Base-by-base conservation (phyloP, 2,797 vertebrate species). In the Cossypha polioptera region DNA sequence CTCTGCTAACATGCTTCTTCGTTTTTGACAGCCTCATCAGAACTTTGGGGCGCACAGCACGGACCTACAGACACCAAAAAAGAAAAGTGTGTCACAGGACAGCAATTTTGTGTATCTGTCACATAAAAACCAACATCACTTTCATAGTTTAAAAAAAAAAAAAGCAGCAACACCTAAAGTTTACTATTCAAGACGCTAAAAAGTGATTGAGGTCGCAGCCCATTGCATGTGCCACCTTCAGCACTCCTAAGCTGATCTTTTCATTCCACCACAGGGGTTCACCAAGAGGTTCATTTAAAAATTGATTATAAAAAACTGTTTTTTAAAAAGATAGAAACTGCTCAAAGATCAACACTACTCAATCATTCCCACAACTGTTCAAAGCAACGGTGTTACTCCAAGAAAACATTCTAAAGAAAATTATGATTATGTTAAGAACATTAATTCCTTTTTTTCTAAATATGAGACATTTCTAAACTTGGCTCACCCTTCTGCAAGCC, bases 21-120 rank as follows among this genome's bases (percentile, higher is more conserved):
- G 99, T 99, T 96, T 99, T 99, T 25, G 99, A 99, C 92, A 99
- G 98, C 95, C 99, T 99, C 99, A 99, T 99, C 36, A 99, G 98
- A 88, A 99, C 99, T 98, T 99, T 99, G 89, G 99, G 99, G 94
- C 99, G 98, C 92, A 99, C 99, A 66, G 99, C 99, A 47, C 99
- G 98, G 51, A 99, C 98, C 99, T 99, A 78, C 10, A 79, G 20
- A 38, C 92, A 65, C 42, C 25, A 65, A 90, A 53, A 50, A 28
- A 4, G 28, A 7, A 2, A 82, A 43, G 3, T 0, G 2, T 13
- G 26, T 58, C 9, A 1, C 10, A 35, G 71, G 4, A 67, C 3
- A 69, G 26, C 8, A 20, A 15, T 24, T 68, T 5, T 35, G 29
- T 3, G 0, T 31, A 29, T 61, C 5, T 73, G 12, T 5, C 4